Conservation (phyloP, 2,797 vertebrate species). For the Hoplostethus atlanticus region DNA sequence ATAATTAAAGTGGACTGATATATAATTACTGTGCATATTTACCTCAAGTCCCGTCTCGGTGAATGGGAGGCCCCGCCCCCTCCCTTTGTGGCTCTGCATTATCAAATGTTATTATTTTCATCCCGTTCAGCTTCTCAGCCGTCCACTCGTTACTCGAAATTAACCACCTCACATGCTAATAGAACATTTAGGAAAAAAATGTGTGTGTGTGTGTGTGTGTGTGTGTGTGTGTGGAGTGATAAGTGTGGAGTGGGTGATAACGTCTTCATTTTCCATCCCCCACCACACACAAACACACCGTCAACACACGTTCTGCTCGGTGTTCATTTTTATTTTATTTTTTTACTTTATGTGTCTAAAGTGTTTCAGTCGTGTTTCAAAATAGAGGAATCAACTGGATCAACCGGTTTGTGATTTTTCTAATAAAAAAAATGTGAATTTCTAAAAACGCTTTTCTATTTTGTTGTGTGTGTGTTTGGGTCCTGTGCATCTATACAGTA, state of each 20-base stretch:
- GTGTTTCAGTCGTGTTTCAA: too few species aligned
- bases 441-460: too few species aligned
- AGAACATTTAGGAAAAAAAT: constrained; percentile 53
- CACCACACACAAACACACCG: constrained; percentile 6
- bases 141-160: constrained; percentile 95
- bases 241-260: constrained; percentile 30
- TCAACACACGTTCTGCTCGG: constrained; percentile 10
- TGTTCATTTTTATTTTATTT: constrained; percentile 42
- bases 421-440: too few species aligned
- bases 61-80: constrained; percentile 70
- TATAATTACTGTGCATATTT: constrained; percentile 98
- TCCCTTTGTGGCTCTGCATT: constrained; percentile 92
- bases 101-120: constrained; percentile 98
- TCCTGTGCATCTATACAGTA: too few species aligned
- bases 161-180: constrained; percentile 83
- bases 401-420: too few species aligned
- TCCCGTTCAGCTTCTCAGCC: constrained; percentile 95
- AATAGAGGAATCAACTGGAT: too few species aligned
- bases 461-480: too few species aligned
- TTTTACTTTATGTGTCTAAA: too few species aligned
- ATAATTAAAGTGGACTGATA: constrained; percentile 97
- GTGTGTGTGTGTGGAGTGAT: constrained; percentile 23
- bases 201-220: constrained; percentile 20
- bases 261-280: constrained; percentile 31
- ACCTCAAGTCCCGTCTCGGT: constrained; percentile 79